Evolutionary conservation across 2,797 vertebrate genomes (phyloP).

Genomic region (Otolemur crassicaudatus): DNA sequence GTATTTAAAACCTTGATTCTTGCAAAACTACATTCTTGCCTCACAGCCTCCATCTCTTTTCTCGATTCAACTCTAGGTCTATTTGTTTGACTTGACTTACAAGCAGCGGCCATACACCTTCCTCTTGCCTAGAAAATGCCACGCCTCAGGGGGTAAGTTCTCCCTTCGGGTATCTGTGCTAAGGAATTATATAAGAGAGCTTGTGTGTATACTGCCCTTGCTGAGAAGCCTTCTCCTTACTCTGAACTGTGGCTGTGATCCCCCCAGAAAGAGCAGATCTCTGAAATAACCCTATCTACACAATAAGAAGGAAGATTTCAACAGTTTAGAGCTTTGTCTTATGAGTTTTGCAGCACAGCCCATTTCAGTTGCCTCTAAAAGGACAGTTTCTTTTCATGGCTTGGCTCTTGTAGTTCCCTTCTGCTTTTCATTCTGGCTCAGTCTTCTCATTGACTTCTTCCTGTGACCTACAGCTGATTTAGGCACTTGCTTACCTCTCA

Average conservation of each 20-base stretch:
- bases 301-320: constrained; percentile 1
- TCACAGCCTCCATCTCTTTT: constrained; percentile 37
- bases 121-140: constrained; percentile 95
- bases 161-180: not conserved
- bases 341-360: not conserved
- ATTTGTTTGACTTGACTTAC: constrained; percentile 98
- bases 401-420: constrained; percentile 9
- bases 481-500: not conserved
- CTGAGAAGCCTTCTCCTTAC: not conserved
- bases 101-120: constrained; percentile 98
- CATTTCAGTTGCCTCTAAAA: not conserved
- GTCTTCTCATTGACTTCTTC: constrained; percentile 21
- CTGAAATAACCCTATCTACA: not conserved
- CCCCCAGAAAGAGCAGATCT: not conserved
- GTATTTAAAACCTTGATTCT: not conserved
- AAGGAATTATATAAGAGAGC: not conserved
- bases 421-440: not conserved
- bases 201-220: not conserved
- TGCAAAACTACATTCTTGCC: not conserved
- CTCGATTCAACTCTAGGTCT: constrained; percentile 91
- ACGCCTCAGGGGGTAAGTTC: constrained; percentile 92
- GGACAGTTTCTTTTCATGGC: not conserved
- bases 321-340: not conserved
- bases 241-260: not conserved
- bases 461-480: not conserved